Base-by-base conservation (phyloP, 2,888 invertebrate species). In the Lepidochrysops patricia region DNA sequence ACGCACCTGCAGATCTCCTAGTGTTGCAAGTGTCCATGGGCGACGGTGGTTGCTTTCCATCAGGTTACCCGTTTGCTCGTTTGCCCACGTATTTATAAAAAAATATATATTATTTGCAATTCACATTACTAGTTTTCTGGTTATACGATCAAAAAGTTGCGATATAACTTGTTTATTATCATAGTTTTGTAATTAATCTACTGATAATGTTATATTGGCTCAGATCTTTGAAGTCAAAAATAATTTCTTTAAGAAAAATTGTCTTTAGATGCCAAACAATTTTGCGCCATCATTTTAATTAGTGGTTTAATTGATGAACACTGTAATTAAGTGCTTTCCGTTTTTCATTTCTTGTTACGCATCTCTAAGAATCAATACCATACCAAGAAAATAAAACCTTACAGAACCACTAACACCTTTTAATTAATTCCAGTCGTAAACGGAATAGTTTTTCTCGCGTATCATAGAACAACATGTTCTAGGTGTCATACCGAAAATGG, bases 401-500 rank as follows among this genome's bases (percentile, higher is more conserved):
- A 50, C 50, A 26, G 50, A 50, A 50, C 50, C 26, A 19, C 27
- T 19, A 5, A 54, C 54, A 29, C 29, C 19, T 25, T n/a, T 49
- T 54, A 54, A 54, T 32, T 32, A 15, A 54, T 29, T 12, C 29
- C 19, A 4, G 9, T 29, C 15, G 19, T 29, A 29, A 29, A 52
- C 32, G 23, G 32, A 9, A 29, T 9, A 19, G 26, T 54, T 54
- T 54, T 54, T 54, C 19, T 32, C 15, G 9, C 29, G 54, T 54
- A 54, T 54, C 54, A 12, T 49, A 15, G 4, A 32, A 15, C 56
- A 57, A 56, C 58, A 29, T n/a, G 19, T 19, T 23, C 52, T 26
- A 59, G 54, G 32, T 57, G 48, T 57, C 48, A 57, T 62, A 62
- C 62, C 63, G 63, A 65, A 66, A 61, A 62, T 63, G 67, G 62